Base-by-base conservation (phyloP, 2,113 vertebrate species). In the Cervus canadensis region DNA sequence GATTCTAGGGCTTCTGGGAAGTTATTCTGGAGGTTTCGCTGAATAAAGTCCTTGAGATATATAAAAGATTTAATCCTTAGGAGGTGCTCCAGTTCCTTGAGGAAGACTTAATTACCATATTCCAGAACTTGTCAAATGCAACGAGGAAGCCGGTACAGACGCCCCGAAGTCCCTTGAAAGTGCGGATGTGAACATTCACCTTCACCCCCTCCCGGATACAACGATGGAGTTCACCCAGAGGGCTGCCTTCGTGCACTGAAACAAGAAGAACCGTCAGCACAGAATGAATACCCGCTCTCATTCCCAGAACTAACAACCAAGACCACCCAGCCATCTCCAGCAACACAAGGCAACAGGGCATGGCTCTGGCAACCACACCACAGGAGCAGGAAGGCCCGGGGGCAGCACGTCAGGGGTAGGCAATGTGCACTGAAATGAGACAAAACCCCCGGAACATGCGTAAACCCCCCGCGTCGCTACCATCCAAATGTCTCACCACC, bases 61-160 rank as follows among this genome's bases (percentile, higher is more conserved):
- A 50, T 3, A 87, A 40, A 85, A 67, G 13, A 64, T 50, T 64
- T 85, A 74, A 40, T 89, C 78, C 33, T 71, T 45, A 74, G 36
- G 40, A 96, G 33, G 45, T 62, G 89, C 62, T 76, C 57, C 33
- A 48, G 26, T 2, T 33, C 92, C 57, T 45, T 64, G 26, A 36
- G 11, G 92, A 92, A 85, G 90, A 50, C 36, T 67, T 84, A 91
- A 96, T 98, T 99, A 99, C 99, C 99, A 99, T 99, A 98, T 99
- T 99, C 99, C 99, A 99, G 98, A 99, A 99, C 97, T 99, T 99
- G 99, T 99, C 99, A 67, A 99, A 99, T 36, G 99, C 99, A 52
- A 99, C 99, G 10, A 99, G 98, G 87, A 99, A 99, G 71, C 99
- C 99, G 0, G 99, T 99, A 97, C 99, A 99, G 89, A 99, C 99